phyloP scores from a whole-genome alignment of 2,113 vertebrate genomes.

The Zonotrichia leucophrys region DNA sequence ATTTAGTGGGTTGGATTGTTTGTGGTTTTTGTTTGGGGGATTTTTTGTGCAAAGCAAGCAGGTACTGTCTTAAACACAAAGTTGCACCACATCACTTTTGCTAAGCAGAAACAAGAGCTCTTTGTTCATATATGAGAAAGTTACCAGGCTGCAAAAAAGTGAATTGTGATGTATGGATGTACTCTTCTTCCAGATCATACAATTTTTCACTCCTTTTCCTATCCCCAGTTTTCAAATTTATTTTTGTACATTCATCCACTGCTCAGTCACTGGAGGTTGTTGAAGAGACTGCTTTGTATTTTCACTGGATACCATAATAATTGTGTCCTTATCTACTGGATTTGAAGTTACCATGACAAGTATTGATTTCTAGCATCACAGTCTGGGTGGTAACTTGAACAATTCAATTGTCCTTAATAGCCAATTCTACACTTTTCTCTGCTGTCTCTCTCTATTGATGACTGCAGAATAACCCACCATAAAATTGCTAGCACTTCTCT shows the following conservation, averaged over 20 bases:
- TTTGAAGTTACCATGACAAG: neutral
- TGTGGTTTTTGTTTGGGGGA: neutral
- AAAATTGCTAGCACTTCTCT: neutral
- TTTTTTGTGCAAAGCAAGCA: neutral
- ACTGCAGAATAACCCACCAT: neutral
- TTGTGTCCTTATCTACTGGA: neutral
- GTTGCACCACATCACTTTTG: neutral
- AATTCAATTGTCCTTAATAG: neutral
- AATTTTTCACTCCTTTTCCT: neutral
- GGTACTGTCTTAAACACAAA: neutral
- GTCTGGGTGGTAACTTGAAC: neutral
- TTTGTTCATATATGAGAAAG: neutral
- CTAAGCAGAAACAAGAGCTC: neutral
- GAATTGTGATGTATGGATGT: neutral
- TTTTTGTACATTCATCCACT: neutral
- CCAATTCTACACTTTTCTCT: neutral
- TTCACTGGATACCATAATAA: neutral
- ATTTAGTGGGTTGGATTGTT: neutral
- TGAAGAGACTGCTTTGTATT: neutral
- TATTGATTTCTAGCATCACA: conserved; percentile 11
- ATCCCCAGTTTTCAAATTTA: neutral
- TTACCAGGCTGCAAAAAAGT: neutral
- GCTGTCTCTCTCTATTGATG: neutral
- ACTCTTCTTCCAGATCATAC: neutral
- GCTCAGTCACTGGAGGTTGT: neutral